Evolutionary conservation across 2,888 invertebrate genomes (phyloP), one percentile per base, ranked within the genome.

Genomic region (Drosophila borborema): DNA sequence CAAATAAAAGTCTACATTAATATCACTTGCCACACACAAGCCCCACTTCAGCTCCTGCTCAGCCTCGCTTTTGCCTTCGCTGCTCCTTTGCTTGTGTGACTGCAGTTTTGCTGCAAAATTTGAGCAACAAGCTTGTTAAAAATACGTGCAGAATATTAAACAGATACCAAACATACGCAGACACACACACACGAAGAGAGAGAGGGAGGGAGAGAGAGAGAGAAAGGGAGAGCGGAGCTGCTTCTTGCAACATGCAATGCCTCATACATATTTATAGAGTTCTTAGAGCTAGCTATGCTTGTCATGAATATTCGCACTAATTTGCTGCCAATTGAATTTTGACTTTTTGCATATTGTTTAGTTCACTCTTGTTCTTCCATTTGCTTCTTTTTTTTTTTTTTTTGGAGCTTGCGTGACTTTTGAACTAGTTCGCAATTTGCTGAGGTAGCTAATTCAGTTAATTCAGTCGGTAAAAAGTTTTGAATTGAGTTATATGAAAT

Each of bases 281-380:
- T 71, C 59, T 48, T 58, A 60, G 70, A 23, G 40, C 51, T 67
- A 23, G 40, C 51, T 67, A 31, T 9, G 48, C 62, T 41, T 61
- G 63, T 48, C 63, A 77, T 80, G 81, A 74, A 80, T 80, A 80
- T 80, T 74, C 81, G 23, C 70, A 77, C 81, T 80, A 80, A 80
- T 80, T 80, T 81, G 74, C 74, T 81, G 77, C 64, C 80, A 80
- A 80, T 80, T 80, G 62, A 80, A 80, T 81, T 51, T 77, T 80
- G 74, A 66, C 65, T 80, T 74, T 80, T 71, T 58, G 64, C 66
- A 65, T 60, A 69, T 78, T 68, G 60, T 59, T 64, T 45, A 46
- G 63, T 49, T 28, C 63, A 51, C 46, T 69, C 5, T 16, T 23
- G 23, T 23, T 45, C 41, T n/a, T n/a, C 28, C 28, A 28, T 28